These are phyloP conservation scores for Fistularia tabacaria DNA, from an alignment of 2,797 vertebrate species.

Conservation along the genomic window DNA sequence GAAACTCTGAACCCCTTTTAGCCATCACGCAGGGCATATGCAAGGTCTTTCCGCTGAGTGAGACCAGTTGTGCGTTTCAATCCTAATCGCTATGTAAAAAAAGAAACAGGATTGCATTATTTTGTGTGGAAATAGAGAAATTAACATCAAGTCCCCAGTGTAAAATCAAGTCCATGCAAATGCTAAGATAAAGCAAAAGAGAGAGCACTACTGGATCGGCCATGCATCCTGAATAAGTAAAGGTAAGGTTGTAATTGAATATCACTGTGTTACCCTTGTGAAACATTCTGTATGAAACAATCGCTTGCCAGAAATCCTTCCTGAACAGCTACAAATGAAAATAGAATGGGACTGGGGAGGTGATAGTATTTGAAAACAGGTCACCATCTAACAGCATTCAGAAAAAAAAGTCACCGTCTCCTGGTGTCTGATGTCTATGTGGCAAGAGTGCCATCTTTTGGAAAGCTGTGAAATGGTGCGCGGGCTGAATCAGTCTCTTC, in stretches of 20 bases:
- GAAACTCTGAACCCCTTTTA: conserved; percentile 58
- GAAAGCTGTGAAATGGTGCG: conserved; percentile 12
- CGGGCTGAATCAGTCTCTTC: conserved; percentile 14
- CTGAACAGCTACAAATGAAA: conserved; percentile 69
- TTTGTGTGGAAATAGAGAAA: conserved; percentile 41
- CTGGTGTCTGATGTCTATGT: conserved; percentile 27
- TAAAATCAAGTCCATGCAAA: conserved; percentile 64
- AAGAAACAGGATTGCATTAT: conserved; percentile 27
- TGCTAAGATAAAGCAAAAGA: conserved; percentile 46
- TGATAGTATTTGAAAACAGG: conserved; percentile 68
- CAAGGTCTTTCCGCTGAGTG: conserved; percentile 46
- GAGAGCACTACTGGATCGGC: conserved; percentile 54
- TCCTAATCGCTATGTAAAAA: conserved; percentile 23
- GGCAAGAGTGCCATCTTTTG: conserved; percentile 79
- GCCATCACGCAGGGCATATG: conserved; percentile 56
- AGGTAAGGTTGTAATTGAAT: conserved; percentile 63
- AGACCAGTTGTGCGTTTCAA: conserved; percentile 32
- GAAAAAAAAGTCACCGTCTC: conserved; percentile 38
- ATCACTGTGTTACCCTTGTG: conserved; percentile 45
- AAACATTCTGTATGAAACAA: conserved; percentile 42
- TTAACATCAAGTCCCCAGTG: conserved; percentile 52
- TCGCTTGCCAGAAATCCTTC: conserved; percentile 43
- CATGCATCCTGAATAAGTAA: conserved; percentile 57
- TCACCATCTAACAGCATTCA: conserved; percentile 63
- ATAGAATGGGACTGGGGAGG: conserved; percentile 65